Evolutionary conservation across 1,140 invertebrate species (phyloP), one percentile per base, ranked within the genome.

Genomic region (Ephestia elutella): DNA sequence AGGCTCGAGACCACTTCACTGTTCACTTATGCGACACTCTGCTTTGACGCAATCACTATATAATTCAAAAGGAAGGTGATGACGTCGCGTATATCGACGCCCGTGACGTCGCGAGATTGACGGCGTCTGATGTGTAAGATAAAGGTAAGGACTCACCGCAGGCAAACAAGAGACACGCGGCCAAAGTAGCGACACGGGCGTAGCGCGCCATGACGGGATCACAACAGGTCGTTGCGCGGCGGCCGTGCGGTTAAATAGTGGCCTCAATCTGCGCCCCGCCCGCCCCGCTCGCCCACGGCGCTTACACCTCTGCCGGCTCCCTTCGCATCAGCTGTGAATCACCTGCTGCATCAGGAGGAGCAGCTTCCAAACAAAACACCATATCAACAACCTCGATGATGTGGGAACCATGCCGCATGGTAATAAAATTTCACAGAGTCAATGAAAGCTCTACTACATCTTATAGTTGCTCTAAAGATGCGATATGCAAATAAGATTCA

Each of bases 181-280:
- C 81, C 81, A 89, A 73, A 80, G 82, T 80, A 85, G 84, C 83
- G 78, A 89, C 89, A 88, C 87, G 82, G 82, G 87, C 87, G 83
- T 88, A 90, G 88, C 86, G 89, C 90, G 89, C 90, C 90, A 90
- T 90, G 89, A 88, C 88, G 82, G 87, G 85, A 86, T 87, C 87
- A 90, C 89, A 89, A 90, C 89, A 89, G 89, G 89, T 89, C 89
- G 86, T 78, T 87, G 85, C 81, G 85, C 86, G 86, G 80, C 78
- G 80, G 83, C 73, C 74, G 81, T 76, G 75, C 78, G 75, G 73
- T 88, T 89, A 83, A 88, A 90, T 90, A 87, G 77, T 89, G 81
- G 84, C 87, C 83, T 87, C 82, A 89, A 87, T 89, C 80, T 80
- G 80, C 77, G 77, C 81, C 80, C 88, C 82, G 81, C 86, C 77